These are phyloP conservation scores for Microcebus griseorufus DNA, from an alignment of 2,113 vertebrate genomes.

Conservation along the genomic window DNA sequence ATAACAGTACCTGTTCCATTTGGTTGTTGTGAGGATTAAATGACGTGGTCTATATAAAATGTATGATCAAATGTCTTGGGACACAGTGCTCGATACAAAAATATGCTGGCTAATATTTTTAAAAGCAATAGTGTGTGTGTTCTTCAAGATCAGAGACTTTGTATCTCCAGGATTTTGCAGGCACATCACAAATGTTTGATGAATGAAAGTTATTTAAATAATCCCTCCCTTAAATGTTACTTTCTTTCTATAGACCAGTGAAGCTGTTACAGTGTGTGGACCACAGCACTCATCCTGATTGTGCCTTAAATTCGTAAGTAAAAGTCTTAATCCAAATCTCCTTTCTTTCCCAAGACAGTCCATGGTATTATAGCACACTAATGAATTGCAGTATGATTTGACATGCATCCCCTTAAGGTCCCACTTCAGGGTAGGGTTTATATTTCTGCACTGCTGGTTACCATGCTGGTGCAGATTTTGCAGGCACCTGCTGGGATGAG, in stretches of 20 bases:
- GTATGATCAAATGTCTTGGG: neutral
- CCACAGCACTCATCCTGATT: constrained; percentile 78
- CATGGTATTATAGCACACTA: neutral
- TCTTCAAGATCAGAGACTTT: neutral
- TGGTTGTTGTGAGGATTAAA: neutral
- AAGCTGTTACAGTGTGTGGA: constrained; percentile 85
- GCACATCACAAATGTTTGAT: neutral
- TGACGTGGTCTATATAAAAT: neutral
- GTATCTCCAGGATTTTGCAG: neutral
- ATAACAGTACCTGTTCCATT: neutral
- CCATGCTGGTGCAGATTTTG: no score
- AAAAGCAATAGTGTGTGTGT: neutral
- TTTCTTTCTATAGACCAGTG: constrained; percentile 80
- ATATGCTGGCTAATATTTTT: neutral
- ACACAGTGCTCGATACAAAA: neutral
- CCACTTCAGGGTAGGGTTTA: fast-evolving
- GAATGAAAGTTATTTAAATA: neutral
- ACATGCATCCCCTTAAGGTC: fast-evolving
- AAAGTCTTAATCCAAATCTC: neutral
- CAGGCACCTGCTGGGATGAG: no score
- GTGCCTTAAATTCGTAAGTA: constrained; percentile 82
- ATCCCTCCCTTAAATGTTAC: neutral
- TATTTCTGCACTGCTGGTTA: neutral
- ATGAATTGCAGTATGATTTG: neutral
- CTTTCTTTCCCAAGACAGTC: neutral